Evolutionary conservation across 2,797 vertebrate genomes (phyloP).

Genomic region (Poeciliopsis paucimaculata): DNA sequence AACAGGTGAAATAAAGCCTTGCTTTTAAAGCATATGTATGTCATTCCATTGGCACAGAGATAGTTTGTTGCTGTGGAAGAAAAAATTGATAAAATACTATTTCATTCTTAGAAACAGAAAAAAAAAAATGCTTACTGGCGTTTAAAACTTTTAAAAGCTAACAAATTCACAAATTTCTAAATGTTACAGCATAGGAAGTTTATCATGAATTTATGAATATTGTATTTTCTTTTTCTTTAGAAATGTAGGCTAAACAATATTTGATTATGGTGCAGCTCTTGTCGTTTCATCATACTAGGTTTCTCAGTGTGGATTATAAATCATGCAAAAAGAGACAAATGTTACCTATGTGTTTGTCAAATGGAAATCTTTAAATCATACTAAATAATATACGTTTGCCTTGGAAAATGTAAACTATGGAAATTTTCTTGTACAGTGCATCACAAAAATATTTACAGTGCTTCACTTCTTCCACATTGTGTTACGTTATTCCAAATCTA

Average conservation of each 20-base stretch:
- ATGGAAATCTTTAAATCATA: too few relatives aligned
- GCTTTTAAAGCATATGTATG: neutral
- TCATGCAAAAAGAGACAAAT: too few relatives aligned
- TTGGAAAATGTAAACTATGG: too few relatives aligned
- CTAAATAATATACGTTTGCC: too few relatives aligned
- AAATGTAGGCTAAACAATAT: neutral
- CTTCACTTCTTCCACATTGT: too few relatives aligned
- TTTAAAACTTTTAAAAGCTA: neutral
- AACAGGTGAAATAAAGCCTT: neutral
- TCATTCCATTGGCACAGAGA: neutral
- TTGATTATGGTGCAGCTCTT: neutral
- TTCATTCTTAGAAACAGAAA: neutral
- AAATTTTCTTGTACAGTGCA: too few relatives aligned
- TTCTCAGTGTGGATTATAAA: too few relatives aligned
- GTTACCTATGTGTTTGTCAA: too few relatives aligned
- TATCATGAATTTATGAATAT: neutral
- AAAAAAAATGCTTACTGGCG: neutral
- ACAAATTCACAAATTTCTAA: neutral
- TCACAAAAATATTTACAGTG: too few relatives aligned
- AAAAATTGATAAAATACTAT: neutral
- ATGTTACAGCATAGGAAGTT: neutral
- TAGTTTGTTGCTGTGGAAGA: neutral
- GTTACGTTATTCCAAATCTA: too few relatives aligned
- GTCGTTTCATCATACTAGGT: too few relatives aligned
- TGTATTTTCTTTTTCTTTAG: neutral